Evolutionary conservation across 2,888 invertebrate species (phyloP), one percentile per base, ranked within the genome.

Genomic region (Cerastis rubricosa): DNA sequence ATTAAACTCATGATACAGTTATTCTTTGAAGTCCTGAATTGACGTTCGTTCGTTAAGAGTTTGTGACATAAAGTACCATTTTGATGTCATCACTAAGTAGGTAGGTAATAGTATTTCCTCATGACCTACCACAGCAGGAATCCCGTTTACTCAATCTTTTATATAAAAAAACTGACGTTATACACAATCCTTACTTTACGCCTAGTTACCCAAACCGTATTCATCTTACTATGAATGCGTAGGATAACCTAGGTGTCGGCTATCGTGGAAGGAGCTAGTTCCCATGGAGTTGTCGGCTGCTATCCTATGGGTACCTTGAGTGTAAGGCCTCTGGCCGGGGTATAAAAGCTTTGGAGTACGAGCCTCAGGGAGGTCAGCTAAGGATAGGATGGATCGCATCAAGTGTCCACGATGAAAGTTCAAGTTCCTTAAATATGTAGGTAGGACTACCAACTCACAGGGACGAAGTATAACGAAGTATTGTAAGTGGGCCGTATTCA

Each of bases 1-100:
- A 74, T 22, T 69, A 71, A 84, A 57, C n/a, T 5, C 19, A 12
- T 71, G 68, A 80, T 63, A 43, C 49, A 71, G 25, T 84, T 80
- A 74, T 84, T 69, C 84, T 57, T 49, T 65, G 71, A 74, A 80
- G 4, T 71, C n/a, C 14, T 51, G n/a, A 14, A 35, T 1, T 74
- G 75, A 66, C 76, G 73, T 64, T 47, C 1, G 25, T 64, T 29
- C 29, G 14, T 11, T 76, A 65, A 43, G 12, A 51, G n/a, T 5
- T 54, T 51, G 22, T 9, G n/a, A n/a, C n/a, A n/a, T n/a, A n/a
- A n/a, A n/a, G n/a, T n/a, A 40, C 7, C 14, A 69, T 66, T 63
- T 51, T 40, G 9, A 35, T 54, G 35, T 17, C 35, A n/a, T 63
- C 25, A 61, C 45, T 22, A 63, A 22, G 22, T 68, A 29, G 22